Base-by-base conservation (phyloP, 2,113 vertebrate genomes). In the Corythornis madagascariensis region DNA sequence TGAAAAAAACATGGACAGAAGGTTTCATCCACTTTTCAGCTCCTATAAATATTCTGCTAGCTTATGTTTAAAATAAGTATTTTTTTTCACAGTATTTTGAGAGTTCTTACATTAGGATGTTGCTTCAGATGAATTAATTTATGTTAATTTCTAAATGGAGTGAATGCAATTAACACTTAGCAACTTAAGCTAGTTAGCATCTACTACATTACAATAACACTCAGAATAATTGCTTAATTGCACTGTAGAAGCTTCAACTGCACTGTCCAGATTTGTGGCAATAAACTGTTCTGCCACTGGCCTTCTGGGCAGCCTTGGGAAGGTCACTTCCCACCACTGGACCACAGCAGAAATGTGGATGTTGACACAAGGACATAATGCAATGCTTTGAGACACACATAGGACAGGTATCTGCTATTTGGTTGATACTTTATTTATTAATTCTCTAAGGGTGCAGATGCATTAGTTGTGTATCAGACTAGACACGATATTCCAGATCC, bases 321-420 rank as follows among this genome's bases (percentile, higher is more conserved):
- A 75, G 13, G 47, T n/a, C 45, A 57, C 21, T 38, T 61, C 69
- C 13, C 55, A 35, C 13, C 1, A 1, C 18, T n/a, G 17, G 59
- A 47, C 18, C n/a, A 63, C 48, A 35, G 19, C 33, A 59, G 25
- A 82, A 84, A 60, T 11, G 9, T 5, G 21, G 22, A 55, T 9
- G 14, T 45, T 42, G 38, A 25, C 25, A 59, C 0, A 6, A n/a
- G 7, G 52, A 42, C 31, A 14, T 5, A 7, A 42, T 31, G 21
- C 55, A 91, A 59, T 1, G 0, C 45, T 79, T 38, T 47, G 24
- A 71, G 61, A 87, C 6, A 14, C 33, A 17, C 0, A 1, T 2
- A 65, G 22, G 45, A 57, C 16, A 52, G 43, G 4, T 29, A 59
- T 19, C 2, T n/a, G 21, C 25, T 60, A 31, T 71, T 7, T 1